These are phyloP conservation scores for Polia nebulosa DNA, from an alignment of 2,888 invertebrate genomes.

Conservation along the genomic window DNA sequence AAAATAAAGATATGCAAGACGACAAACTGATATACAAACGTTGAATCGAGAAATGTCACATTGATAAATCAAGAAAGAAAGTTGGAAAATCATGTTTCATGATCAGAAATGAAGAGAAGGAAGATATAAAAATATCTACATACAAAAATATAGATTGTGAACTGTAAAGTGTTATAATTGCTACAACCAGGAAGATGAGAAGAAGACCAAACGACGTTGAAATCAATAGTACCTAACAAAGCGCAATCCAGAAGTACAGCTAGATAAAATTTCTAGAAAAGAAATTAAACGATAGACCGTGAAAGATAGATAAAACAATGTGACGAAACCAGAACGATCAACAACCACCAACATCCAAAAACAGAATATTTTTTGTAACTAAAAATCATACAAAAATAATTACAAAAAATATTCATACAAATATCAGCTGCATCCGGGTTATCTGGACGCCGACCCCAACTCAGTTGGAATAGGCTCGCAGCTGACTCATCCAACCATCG, in stretches of 20 bases:
- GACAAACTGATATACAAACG: constrained; percentile 1
- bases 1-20: constrained; percentile 28
- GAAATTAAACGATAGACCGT: not conserved
- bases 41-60: constrained; percentile 25
- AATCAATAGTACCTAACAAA: not conserved
- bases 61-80: not conserved
- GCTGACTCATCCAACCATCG: constrained; percentile 60
- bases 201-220: not conserved
- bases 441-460: not conserved
- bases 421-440: constrained; percentile 37
- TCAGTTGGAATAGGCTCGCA: not conserved
- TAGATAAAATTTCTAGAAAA: not conserved
- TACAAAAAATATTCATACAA: constrained; percentile 59
- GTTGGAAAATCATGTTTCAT: not conserved
- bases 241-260: not conserved
- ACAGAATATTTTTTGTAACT: constrained; percentile 59
- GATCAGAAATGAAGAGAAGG: not conserved
- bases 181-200: no score
- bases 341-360: constrained; percentile 39
- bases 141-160: no score
- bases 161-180: no score
- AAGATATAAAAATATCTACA: not conserved
- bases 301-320: not conserved
- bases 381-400: constrained; percentile 32
- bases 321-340: constrained; percentile 23